These are phyloP conservation scores for Sebastes nivosus DNA, from an alignment of 2,797 vertebrate genomes.

Conservation along the genomic window DNA sequence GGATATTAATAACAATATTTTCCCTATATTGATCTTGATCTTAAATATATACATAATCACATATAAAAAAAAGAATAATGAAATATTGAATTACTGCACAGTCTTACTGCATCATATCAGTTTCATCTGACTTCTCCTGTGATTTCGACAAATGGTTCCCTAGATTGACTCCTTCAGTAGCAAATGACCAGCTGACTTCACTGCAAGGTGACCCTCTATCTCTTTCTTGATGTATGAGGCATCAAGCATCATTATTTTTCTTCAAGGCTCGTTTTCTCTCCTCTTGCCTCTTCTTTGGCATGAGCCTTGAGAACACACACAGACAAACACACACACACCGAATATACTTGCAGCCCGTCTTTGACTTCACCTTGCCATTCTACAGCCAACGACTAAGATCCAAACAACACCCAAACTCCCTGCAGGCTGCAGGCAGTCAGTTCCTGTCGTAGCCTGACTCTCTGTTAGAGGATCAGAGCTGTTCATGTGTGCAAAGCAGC, in stretches of 20 bases:
- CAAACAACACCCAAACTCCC: conserved; percentile 63
- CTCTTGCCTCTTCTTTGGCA: conserved; percentile 39
- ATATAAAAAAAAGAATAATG: not conserved
- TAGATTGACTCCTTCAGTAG: conserved; percentile 39
- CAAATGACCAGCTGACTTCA: conserved; percentile 61
- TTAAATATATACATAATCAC: not conserved
- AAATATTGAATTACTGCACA: not conserved
- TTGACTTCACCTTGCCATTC: conserved; percentile 76
- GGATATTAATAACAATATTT: not conserved
- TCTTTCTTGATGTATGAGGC: conserved; percentile 66
- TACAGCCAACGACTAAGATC: conserved; percentile 50
- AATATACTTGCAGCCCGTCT: conserved; percentile 53
- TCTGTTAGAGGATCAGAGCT: conserved; percentile 6
- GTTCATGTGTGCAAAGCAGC: not conserved
- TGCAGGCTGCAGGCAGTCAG: conserved; percentile 30
- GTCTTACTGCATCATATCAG: not conserved
- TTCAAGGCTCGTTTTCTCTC: conserved; percentile 65
- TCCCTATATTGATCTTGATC: not conserved
- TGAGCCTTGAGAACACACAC: conserved; percentile 54
- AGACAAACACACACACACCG: conserved; percentile 12
- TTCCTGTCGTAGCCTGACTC: conserved; percentile 18
- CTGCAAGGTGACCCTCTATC: conserved; percentile 70
- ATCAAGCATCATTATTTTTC: conserved; percentile 69
- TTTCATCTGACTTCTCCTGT: conserved; percentile 17
- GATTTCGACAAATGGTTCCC: conserved; percentile 33